Percentiles rank a stretch among this genome's conserved stretches.
Evolutionary conservation across 2,797 vertebrate genomes (phyloP).

Genomic region (Psittacula derbiana): DNA sequence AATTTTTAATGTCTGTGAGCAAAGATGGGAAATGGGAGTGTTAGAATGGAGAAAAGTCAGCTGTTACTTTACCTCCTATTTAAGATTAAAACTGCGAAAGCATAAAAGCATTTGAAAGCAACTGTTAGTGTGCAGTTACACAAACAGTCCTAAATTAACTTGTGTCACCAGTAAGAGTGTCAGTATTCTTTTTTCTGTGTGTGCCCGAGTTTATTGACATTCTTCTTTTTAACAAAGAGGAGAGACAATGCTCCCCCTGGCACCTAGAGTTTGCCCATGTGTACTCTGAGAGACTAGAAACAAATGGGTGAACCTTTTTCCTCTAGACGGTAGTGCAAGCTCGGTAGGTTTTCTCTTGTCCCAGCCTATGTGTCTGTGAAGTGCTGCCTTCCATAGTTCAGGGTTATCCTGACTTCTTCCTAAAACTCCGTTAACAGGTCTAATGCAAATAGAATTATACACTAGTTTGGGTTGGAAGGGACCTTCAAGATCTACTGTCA

Average conservation of each 20-base stretch:
- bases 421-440: not conserved
- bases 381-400: not conserved
- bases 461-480: not conserved
- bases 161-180: not conserved
- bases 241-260: not conserved
- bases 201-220: not conserved
- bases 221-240: not conserved
- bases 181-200: not conserved
- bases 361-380: not conserved
- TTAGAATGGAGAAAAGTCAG: not conserved
- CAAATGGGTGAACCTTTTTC: accelerated
- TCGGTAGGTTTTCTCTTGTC: accelerated
- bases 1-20: not conserved
- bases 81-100: not conserved
- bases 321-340: not conserved
- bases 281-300: not conserved
- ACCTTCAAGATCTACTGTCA: not conserved
- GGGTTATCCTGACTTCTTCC: not conserved
- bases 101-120: not conserved
- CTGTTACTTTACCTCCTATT: not conserved
- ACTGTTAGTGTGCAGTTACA: not conserved
- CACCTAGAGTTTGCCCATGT: not conserved
- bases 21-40: not conserved
- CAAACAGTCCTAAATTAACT: not conserved
- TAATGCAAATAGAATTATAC: not conserved